A percentile compares a stretch with the other conserved stretches of the same genome.
These are phyloP conservation scores for Oreochromis mossambicus DNA, from an alignment of 2,797 vertebrate species.

Conservation along the genomic window DNA sequence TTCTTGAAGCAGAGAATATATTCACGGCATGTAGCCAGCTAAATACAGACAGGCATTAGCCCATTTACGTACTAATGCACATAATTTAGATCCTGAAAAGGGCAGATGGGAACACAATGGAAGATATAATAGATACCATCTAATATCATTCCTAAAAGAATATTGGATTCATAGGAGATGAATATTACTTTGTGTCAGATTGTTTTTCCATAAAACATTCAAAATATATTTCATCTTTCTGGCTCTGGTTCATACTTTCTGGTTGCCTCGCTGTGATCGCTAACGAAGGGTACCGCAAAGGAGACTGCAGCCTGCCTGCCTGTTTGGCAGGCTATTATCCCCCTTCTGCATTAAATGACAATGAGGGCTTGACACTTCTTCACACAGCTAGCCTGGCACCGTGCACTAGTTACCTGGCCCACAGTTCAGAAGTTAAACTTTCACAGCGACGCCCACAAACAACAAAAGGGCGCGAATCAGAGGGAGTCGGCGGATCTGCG, in stretches of 20 bases:
- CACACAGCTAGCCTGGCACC: constrained; percentile 34
- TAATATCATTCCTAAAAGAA: constrained; percentile 99
- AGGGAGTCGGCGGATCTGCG: constrained; percentile 38
- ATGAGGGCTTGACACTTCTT: constrained; percentile 56
- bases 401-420: constrained; percentile 51
- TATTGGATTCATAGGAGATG: constrained; percentile 99
- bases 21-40: constrained; percentile 99
- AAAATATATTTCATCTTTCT: constrained; percentile 93
- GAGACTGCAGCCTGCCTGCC: constrained; percentile 38
- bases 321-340: constrained; percentile 57
- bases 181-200: constrained; percentile 99
- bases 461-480: constrained; percentile 48
- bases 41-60: constrained; percentile 99
- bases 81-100: constrained; percentile 99
- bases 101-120: constrained; percentile 99
- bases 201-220: constrained; percentile 99
- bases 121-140: constrained; percentile 99
- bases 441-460: constrained; percentile 23
- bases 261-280: constrained; percentile 45
- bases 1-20: constrained; percentile 99
- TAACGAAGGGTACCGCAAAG: constrained; percentile 63
- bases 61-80: constrained; percentile 99
- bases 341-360: constrained; percentile 59
- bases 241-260: constrained; percentile 42
- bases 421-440: constrained; percentile 54